phyloP scores from a whole-genome alignment of 2,888 invertebrate genomes.

The Clepsis dumicolana region DNA sequence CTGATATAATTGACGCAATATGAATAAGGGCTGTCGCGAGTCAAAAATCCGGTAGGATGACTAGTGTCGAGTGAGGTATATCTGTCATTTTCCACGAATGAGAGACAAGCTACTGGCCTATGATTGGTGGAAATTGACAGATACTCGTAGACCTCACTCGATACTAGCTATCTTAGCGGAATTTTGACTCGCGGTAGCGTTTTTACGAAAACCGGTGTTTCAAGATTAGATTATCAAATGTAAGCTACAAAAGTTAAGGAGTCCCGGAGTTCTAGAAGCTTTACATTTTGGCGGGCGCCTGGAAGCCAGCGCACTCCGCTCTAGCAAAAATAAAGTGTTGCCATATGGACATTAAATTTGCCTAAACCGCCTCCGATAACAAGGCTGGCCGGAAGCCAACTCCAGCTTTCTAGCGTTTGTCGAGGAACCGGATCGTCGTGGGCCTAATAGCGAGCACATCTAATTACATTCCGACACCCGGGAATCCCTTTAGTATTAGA shows the following conservation, averaged over 20 bases:
- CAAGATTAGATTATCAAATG: background rate
- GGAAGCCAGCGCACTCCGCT: slow-evolving; percentile 7
- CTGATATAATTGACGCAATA: no score
- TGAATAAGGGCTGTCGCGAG: no score
- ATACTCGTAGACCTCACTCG: no score
- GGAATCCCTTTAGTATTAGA: slow-evolving; percentile 39
- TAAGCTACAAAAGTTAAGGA: slow-evolving; percentile 20
- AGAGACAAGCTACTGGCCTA: no score
- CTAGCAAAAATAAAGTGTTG: slow-evolving; percentile 40
- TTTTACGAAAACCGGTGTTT: background rate
- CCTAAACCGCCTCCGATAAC: slow-evolving; percentile 41
- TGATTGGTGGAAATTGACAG: no score
- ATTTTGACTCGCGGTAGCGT: no score
- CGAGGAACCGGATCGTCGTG: slow-evolving; percentile 48
- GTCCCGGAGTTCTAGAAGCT: slow-evolving; percentile 3
- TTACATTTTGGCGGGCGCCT: slow-evolving; percentile 33
- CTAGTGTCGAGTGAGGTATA: no score
- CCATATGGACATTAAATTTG: slow-evolving; percentile 41
- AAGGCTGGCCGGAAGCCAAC: slow-evolving; percentile 46
- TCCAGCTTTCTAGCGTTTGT: slow-evolving; percentile 40
- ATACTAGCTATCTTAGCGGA: no score
- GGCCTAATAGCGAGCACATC: slow-evolving; percentile 47
- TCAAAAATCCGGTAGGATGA: no score
- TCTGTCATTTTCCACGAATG: no score
- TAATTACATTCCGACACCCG: slow-evolving; percentile 55